A percentile compares a stretch with the other conserved stretches of the same genome.
phyloP scores from a whole-genome alignment of 92 coral and sea anemone species.

The Pocillopora meandrina region DNA sequence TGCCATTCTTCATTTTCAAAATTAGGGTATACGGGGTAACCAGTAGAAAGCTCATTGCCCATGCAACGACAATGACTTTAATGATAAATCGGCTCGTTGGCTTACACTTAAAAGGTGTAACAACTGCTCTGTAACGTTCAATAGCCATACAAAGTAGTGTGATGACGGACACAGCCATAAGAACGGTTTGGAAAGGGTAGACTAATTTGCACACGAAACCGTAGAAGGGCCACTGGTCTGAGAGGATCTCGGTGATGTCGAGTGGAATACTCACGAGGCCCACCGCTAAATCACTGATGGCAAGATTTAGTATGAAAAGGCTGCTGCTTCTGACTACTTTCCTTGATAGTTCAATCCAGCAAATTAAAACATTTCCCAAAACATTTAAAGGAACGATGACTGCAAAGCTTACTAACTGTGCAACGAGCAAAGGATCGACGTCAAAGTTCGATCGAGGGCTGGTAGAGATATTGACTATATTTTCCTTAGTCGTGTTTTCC shows the following conservation, averaged over 20 bases:
- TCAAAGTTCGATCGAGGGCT: background rate
- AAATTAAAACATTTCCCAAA: constrained; percentile 56
- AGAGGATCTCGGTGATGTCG: constrained; percentile 47
- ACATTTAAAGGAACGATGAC: constrained; percentile 46
- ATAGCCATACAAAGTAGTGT: constrained; percentile 56
- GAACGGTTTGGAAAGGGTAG: constrained; percentile 61
- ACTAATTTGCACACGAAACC: constrained; percentile 45
- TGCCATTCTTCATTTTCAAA: constrained; percentile 11
- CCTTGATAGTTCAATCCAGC: constrained; percentile 31
- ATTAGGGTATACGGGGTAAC: constrained; percentile 56
- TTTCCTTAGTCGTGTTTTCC: too few species aligned
- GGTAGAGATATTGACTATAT: background rate
- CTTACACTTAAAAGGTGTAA: constrained; percentile 45
- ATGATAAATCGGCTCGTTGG: constrained; percentile 37
- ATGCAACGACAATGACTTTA: constrained; percentile 13
- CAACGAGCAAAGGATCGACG: constrained; percentile 4
- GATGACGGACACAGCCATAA: constrained; percentile 59
- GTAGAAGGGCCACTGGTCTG: constrained; percentile 58
- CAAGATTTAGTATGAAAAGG: constrained; percentile 50
- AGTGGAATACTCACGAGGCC: constrained; percentile 65
- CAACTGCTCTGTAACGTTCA: constrained; percentile 57
- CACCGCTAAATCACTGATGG: constrained; percentile 53
- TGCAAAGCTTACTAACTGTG: constrained; percentile 47
- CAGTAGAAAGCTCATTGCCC: constrained; percentile 42
- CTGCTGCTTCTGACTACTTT: constrained; percentile 41